Evolutionary conservation across 2,888 invertebrate genomes (phyloP).

Genomic region (Sinhomidia bicolor): DNA sequence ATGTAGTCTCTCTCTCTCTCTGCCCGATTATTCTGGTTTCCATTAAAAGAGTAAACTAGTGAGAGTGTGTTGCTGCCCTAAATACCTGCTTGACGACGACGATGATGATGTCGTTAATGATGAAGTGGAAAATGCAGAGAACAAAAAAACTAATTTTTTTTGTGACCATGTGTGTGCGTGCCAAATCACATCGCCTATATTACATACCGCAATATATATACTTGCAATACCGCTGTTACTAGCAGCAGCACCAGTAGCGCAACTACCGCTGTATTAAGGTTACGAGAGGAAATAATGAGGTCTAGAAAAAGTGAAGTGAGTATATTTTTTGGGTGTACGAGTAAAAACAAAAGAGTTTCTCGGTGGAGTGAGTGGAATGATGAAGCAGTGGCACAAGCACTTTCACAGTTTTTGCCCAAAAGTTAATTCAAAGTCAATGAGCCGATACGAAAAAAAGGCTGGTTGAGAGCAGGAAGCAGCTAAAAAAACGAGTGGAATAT

Average conservation of each 20-base stretch:
- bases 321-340: constrained; percentile 21
- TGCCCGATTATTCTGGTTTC: neutral
- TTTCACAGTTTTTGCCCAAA: constrained; percentile 35
- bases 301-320: constrained; percentile 4
- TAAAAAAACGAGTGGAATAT: constrained; percentile 24
- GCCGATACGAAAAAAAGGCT: constrained; percentile 53
- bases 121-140: constrained; percentile 20
- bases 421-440: constrained; percentile 72
- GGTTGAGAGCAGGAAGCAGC: constrained; percentile 42
- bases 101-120: constrained; percentile 37
- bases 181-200: neutral
- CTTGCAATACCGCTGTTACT: too few species aligned
- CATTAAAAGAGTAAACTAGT: constrained; percentile 2
- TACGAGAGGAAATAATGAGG: constrained; percentile 34
- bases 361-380: neutral
- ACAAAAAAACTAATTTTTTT: neutral
- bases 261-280: neutral
- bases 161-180: constrained; percentile 34
- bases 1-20: neutral
- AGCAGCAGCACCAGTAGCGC: neutral
- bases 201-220: neutral
- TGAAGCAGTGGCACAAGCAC: neutral
- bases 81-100: neutral
- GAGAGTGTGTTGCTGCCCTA: neutral
- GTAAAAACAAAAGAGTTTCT: constrained; percentile 31